Evolutionary conservation across 2,113 vertebrate genomes (phyloP).

Genomic region (Thalassoma bifasciatum): DNA sequence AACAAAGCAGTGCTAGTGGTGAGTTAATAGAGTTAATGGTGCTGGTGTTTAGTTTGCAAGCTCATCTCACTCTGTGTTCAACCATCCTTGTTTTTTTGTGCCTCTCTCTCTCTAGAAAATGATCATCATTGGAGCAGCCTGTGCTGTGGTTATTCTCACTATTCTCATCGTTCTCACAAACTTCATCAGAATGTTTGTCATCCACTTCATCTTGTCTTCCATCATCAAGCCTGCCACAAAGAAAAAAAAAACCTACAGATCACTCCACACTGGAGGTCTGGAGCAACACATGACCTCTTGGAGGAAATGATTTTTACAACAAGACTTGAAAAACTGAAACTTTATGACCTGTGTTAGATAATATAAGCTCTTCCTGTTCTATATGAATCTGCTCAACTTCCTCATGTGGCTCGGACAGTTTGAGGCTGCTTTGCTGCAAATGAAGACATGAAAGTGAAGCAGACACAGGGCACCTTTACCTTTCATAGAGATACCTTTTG

Average conservation of each 20-base stretch:
- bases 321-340: not conserved
- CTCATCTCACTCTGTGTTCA: not conserved
- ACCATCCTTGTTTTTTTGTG: slow-evolving; percentile 7
- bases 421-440: slow-evolving; percentile 42
- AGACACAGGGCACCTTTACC: slow-evolving; percentile 24
- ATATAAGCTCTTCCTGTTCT: not conserved
- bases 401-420: not conserved
- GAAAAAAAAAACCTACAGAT: slow-evolving; percentile 8
- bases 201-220: slow-evolving; percentile 21
- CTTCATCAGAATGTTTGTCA: slow-evolving; percentile 34
- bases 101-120: slow-evolving; percentile 72
- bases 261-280: slow-evolving; percentile 21
- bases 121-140: slow-evolving; percentile 68
- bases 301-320: not conserved
- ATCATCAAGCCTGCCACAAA: slow-evolving; percentile 23
- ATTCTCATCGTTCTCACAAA: slow-evolving; percentile 59
- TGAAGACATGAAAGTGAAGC: slow-evolving; percentile 51
- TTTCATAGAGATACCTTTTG: slow-evolving; percentile 13
- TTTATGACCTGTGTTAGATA: slow-evolving; percentile 2
- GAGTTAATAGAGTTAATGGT: not conserved
- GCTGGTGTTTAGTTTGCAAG: slow-evolving; percentile 22
- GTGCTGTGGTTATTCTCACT: slow-evolving; percentile 66
- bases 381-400: slow-evolving; percentile 6
- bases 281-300: not conserved
- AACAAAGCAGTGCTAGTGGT: slow-evolving; percentile 28